Conservation (phyloP, 2,113 vertebrate genomes). For the Melanotaenia duboulayi region DNA sequence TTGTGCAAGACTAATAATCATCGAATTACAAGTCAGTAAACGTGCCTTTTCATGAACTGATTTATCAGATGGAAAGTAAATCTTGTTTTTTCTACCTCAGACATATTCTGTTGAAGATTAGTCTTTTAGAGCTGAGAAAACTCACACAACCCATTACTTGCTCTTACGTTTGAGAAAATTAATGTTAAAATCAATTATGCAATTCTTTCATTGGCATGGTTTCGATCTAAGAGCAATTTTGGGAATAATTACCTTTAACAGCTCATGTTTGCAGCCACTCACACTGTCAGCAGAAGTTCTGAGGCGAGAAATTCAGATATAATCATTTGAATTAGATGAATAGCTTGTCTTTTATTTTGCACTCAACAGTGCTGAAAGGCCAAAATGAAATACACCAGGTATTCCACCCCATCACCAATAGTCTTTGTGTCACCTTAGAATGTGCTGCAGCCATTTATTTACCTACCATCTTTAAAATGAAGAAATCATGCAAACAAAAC, state of each 20-base stretch:
- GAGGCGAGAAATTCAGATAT: slow-evolving; percentile 30
- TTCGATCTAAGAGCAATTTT: slow-evolving; percentile 25
- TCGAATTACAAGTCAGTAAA: background rate
- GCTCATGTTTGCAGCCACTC: slow-evolving; percentile 8
- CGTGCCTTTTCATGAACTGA: background rate
- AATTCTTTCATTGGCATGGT: slow-evolving; percentile 22
- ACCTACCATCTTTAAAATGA: slow-evolving; percentile 46
- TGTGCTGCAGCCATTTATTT: slow-evolving; percentile 36
- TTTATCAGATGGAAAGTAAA: background rate
- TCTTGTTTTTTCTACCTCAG: background rate
- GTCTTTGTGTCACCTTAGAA: slow-evolving; percentile 32
- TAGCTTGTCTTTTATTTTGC: slow-evolving; percentile 25
- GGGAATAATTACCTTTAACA: slow-evolving; percentile 25
- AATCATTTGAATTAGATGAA: slow-evolving; percentile 53
- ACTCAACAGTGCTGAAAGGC: slow-evolving; percentile 25
- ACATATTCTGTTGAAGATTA: slow-evolving; percentile 13
- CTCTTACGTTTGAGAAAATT: slow-evolving; percentile 11
- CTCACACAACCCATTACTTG: background rate
- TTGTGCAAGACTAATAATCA: background rate
- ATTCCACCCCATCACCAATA: slow-evolving; percentile 29
- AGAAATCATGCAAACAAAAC: slow-evolving; percentile 63
- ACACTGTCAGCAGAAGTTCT: slow-evolving; percentile 32
- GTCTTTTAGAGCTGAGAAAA: slow-evolving; percentile 20
- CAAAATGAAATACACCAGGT: slow-evolving; percentile 28
- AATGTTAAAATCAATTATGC: slow-evolving; percentile 19